Evolutionary conservation across 2,888 invertebrate genomes (phyloP), one percentile per base, ranked within the genome.

Genomic region (Caenorhabditis angaria): DNA sequence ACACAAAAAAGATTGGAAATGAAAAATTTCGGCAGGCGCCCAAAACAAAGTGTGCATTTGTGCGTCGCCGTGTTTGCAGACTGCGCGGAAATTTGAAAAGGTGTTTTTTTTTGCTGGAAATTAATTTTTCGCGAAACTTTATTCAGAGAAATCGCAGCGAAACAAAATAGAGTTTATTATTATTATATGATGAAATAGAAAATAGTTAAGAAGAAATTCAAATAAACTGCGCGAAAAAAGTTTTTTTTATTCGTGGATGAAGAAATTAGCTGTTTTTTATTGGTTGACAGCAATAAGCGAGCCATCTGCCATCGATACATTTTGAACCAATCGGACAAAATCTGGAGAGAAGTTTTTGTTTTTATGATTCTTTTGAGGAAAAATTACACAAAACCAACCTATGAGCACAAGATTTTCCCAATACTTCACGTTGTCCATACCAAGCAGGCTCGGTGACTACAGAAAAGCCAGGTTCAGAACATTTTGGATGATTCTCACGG

Each of bases 251-350:
- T 47, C 10, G 22, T 3, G 35, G 24, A 41, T 8, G 4, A 22
- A 35, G 5, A 22, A 24, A 47, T 47, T 47, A 58, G 47, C 10
- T 20, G 14, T 18, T 27, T 58, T 35, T 58, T 35, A 22, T 58
- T 14, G 71, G 66, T 60, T 54, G 60, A 67, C 71, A 71, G 71
- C 71, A 71, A 28, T 71, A 62, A 55, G 71, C 71, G 32, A 66
- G 57, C 71, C 71, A 71, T 71, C 71, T 71, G 71, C 67, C 71
- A 55, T 66, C 71, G 54, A 67, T 58, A 59, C 66, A 71, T 53
- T 71, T 67, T 20, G 71, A 71, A 29, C 70, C 70, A 28, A 56
- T 24, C 27, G 70, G 70, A 53, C 70, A 71, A 59, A 71, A 71
- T 66, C 70, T 71, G 70, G 22, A 12, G 18, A 41, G 35, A 35